Conservation (phyloP, 1,140 invertebrate species). For the Araneus ventricosus region DNA sequence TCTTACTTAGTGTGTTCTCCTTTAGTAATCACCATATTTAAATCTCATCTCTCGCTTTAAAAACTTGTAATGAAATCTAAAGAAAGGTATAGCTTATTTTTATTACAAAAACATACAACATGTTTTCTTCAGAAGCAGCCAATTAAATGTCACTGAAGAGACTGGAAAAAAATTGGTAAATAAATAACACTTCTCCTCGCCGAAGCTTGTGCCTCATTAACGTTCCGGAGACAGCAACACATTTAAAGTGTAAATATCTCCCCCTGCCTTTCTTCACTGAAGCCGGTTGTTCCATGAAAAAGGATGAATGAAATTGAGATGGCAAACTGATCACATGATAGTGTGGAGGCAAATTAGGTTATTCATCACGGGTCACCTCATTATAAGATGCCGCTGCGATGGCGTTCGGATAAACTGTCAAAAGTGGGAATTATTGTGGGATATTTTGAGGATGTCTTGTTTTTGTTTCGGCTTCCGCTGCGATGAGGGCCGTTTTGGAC, state of each 20-base stretch:
- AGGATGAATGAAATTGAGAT: conserved; percentile 62
- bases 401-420: conserved; percentile 50
- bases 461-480: conserved; percentile 34
- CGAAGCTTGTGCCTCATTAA: conserved; percentile 23
- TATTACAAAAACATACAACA: neutral
- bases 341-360: conserved; percentile 30
- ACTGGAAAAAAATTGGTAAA: neutral
- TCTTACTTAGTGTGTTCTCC: neutral
- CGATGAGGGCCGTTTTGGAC: conserved; percentile 19
- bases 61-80: neutral
- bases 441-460: conserved; percentile 40
- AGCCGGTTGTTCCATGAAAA: neutral
- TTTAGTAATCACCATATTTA: neutral
- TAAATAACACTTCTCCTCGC: neutral
- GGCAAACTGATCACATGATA: conserved; percentile 37
- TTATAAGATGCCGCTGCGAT: conserved; percentile 40
- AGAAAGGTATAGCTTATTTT: neutral
- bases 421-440: conserved; percentile 9
- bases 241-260: conserved; percentile 43
- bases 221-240: neutral
- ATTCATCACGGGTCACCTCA: conserved; percentile 34
- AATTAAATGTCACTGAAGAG: neutral
- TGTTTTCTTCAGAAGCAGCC: neutral
- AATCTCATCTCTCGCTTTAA: neutral
- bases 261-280: neutral